Conservation (phyloP, 2,888 invertebrate genomes). For the Lymantria monacha region DNA sequence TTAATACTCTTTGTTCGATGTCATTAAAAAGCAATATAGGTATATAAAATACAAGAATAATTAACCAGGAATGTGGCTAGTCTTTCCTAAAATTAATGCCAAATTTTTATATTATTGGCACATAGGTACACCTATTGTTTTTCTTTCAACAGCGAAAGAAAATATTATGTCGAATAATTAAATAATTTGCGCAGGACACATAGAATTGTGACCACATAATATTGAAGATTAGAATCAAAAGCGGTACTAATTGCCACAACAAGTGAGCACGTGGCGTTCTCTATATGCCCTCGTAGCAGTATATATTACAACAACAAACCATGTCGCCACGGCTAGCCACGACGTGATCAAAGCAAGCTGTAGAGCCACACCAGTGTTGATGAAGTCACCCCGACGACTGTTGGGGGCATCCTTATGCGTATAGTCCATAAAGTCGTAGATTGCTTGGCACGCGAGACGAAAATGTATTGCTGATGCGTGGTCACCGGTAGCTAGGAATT, state of each 20-base stretch:
- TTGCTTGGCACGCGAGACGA: conserved; percentile 87
- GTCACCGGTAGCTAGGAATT: conserved; percentile 78
- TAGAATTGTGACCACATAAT: neutral
- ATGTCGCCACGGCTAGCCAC: conserved; percentile 83
- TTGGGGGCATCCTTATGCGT: conserved; percentile 86
- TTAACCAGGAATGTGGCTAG: no score
- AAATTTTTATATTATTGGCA: no score
- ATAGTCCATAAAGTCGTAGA: conserved; percentile 93
- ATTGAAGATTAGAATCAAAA: neutral
- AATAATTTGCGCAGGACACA: neutral
- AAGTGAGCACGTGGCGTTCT: conserved; percentile 67
- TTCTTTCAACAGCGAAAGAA: no score
- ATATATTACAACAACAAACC: conserved; percentile 75
- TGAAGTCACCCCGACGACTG: conserved; percentile 84
- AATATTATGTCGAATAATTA: neutral
- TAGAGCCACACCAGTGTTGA: conserved; percentile 87
- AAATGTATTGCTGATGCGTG: conserved; percentile 83
- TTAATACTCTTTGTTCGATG: no score
- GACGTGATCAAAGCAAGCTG: conserved; percentile 84
- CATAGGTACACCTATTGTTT: no score
- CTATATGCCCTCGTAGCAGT: conserved; percentile 80
- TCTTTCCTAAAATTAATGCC: no score
- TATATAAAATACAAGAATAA: no score
- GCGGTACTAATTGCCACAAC: conserved; percentile 65
- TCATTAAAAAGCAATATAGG: no score